Percentiles rank a stretch among this genome's conserved stretches.
Evolutionary conservation across 2,888 invertebrate species (phyloP).

Genomic region (Automeris io): DNA sequence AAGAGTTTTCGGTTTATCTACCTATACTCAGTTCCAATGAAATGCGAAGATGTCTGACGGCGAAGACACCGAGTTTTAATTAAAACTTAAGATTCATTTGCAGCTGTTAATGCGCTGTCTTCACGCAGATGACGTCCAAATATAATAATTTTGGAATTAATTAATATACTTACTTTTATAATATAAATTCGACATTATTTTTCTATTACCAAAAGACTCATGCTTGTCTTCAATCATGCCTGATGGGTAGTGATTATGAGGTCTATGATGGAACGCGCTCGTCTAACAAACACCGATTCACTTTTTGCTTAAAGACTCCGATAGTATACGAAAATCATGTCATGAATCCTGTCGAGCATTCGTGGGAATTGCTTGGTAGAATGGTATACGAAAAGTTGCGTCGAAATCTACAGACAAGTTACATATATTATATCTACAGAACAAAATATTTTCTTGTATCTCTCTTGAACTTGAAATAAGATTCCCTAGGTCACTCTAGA

Average conservation of each 20-base stretch:
- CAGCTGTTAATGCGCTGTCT: constrained; percentile 31
- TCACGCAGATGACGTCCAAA: constrained; percentile 29
- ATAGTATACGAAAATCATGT: neutral
- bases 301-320: too few relatives aligned
- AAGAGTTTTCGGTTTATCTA: too few relatives aligned
- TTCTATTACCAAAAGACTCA: neutral
- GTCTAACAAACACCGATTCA: too few relatives aligned
- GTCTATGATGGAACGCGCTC: neutral
- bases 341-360: neutral
- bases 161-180: neutral
- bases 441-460: too few relatives aligned
- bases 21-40: constrained; percentile 1
- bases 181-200: neutral
- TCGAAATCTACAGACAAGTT: too few relatives aligned
- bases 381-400: too few relatives aligned
- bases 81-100: constrained; percentile 56
- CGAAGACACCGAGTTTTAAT: constrained; percentile 45
- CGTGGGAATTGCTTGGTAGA: too few relatives aligned
- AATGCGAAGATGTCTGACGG: constrained; percentile 11
- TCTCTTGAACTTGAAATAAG: too few relatives aligned
- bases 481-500: too few relatives aligned
- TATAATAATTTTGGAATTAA: too few relatives aligned
- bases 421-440: too few relatives aligned
- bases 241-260: neutral
- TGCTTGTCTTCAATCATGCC: neutral